Conservation (phyloP, 1,140 invertebrate species). For the Bombus confusus region DNA sequence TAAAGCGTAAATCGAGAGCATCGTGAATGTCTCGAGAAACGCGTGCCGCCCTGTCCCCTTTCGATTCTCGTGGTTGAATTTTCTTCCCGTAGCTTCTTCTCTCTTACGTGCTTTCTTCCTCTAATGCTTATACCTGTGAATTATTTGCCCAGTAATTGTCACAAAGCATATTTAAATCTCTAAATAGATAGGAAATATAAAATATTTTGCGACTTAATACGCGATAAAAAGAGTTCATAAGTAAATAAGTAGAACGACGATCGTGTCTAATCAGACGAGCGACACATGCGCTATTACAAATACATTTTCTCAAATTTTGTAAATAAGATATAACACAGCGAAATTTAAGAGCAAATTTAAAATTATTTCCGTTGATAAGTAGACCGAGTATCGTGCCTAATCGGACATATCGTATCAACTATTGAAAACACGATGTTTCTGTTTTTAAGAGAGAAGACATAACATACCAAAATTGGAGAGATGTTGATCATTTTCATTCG, state of each 20-base stretch:
- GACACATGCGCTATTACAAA: neutral
- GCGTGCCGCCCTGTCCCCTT: no score
- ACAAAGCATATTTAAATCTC: neutral
- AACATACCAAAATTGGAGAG: neutral
- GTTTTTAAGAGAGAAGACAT: no score
- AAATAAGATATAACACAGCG: no score
- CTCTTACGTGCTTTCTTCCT: neutral
- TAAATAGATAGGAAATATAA: neutral
- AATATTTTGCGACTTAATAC: neutral
- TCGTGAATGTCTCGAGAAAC: neutral
- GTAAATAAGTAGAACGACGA: neutral
- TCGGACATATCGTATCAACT: no score
- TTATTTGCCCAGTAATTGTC: neutral
- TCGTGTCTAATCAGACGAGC: neutral
- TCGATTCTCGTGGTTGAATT: neutral
- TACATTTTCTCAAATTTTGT: no score
- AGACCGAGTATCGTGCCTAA: no score
- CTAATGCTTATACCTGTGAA: neutral
- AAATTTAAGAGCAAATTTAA: no score
- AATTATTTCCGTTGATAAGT: no score
- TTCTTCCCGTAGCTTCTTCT: neutral
- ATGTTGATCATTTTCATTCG: neutral
- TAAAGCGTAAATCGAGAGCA: conserved; percentile 6
- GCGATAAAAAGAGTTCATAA: neutral
- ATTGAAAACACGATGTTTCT: no score